These are phyloP conservation scores for Mionectes olivaceus DNA, from an alignment of 2,797 vertebrate genomes.

Conservation along the genomic window DNA sequence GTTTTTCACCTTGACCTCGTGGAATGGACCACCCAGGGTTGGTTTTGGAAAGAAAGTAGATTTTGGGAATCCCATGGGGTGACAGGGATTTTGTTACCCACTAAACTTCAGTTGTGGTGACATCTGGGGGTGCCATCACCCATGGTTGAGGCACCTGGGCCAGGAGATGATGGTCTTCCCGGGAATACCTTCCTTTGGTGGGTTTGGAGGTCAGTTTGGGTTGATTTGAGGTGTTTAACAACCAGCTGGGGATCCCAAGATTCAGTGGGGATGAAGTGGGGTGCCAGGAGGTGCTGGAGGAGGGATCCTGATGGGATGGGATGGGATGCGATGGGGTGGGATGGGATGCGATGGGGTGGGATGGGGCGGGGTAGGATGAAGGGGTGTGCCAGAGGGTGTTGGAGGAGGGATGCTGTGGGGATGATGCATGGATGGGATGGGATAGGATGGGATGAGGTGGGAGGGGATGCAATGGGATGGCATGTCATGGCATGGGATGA, in stretches of 20 bases:
- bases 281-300: background rate
- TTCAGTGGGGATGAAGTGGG: accelerated
- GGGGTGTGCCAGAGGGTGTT: background rate
- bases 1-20: background rate
- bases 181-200: background rate
- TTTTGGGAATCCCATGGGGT: background rate
- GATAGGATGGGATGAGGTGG: too few relatives aligned
- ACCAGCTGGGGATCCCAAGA: accelerated
- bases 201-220: background rate
- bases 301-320: background rate
- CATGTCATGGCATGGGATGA: background rate
- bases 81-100: background rate
- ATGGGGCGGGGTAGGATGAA: background rate
- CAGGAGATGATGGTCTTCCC: background rate
- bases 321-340: too few relatives aligned
- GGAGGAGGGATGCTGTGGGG: too few relatives aligned
- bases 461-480: background rate
- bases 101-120: background rate
- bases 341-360: too few relatives aligned
- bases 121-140: background rate
- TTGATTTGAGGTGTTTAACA: background rate
- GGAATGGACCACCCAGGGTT: accelerated
- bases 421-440: background rate
- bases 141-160: background rate
- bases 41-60: background rate